These are phyloP conservation scores for Notolepis coatsorum DNA, from an alignment of 2,797 vertebrate genomes.

Conservation along the genomic window DNA sequence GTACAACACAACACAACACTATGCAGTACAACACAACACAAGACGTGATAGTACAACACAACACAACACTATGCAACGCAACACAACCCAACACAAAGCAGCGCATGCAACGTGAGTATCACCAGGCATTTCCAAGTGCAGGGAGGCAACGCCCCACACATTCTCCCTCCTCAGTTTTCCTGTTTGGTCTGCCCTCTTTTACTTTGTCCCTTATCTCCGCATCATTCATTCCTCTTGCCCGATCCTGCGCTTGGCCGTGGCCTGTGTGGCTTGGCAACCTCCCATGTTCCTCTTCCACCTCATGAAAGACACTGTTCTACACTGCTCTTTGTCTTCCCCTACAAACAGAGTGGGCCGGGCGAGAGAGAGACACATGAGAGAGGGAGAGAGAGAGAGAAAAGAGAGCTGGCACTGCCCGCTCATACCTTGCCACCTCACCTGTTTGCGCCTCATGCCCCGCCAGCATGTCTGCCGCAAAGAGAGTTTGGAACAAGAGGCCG, in stretches of 20 bases:
- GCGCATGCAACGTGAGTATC: conserved; percentile 64
- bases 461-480: conserved; percentile 1
- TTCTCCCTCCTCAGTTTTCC: conserved; percentile 78
- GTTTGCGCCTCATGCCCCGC: conserved; percentile 45
- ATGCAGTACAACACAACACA: neutral
- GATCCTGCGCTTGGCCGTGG: conserved; percentile 79
- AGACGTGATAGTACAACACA: neutral
- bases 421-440: conserved; percentile 58
- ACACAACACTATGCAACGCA: conserved; percentile 18
- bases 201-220: conserved; percentile 82
- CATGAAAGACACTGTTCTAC: conserved; percentile 61
- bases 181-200: conserved; percentile 86
- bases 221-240: conserved; percentile 83
- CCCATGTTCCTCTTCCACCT: conserved; percentile 59
- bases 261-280: conserved; percentile 71
- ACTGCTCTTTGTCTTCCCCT: conserved; percentile 70
- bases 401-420: conserved; percentile 45
- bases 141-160: conserved; percentile 70
- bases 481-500: neutral
- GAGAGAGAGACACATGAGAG: neutral
- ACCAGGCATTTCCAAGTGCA: conserved; percentile 61
- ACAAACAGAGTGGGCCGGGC: conserved; percentile 23
- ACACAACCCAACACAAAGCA: conserved; percentile 5
- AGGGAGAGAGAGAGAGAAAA: conserved; percentile 1
- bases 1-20: neutral